A percentile compares a stretch with the other conserved stretches of the same genome.
phyloP scores from a whole-genome alignment of 2,113 vertebrate species.

The Pyrgilauda ruficollis region DNA sequence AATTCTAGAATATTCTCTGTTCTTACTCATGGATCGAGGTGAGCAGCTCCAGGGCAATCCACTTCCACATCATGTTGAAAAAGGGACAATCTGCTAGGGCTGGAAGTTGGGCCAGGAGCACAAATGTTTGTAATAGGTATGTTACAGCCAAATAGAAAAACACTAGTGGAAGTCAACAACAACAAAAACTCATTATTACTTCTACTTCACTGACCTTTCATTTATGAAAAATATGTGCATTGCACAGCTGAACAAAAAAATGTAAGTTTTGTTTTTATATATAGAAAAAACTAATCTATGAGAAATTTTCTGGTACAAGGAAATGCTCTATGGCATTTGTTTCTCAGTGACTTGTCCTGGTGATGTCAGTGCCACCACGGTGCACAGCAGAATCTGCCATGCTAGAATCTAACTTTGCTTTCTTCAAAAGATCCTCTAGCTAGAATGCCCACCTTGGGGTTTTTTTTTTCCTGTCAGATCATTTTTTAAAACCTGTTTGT shows the following conservation, averaged over 20 bases:
- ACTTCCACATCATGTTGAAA: background rate
- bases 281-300: background rate
- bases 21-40: accelerated
- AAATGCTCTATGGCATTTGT: background rate
- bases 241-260: background rate
- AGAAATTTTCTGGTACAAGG: background rate
- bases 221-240: background rate
- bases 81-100: background rate
- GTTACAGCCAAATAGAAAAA: background rate
- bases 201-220: background rate
- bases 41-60: background rate
- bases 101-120: background rate
- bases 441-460: background rate
- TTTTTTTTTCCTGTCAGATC: background rate
- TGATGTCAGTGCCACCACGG: background rate
- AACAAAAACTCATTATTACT: background rate
- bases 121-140: background rate
- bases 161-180: background rate
- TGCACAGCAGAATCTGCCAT: background rate
- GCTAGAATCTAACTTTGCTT: background rate
- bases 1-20: background rate
- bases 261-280: background rate
- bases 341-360: background rate
- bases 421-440: background rate
- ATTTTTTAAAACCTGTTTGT: background rate